Evolutionary conservation across 2,888 invertebrate genomes (phyloP).

Genomic region (Nemotelus nigrinus): DNA sequence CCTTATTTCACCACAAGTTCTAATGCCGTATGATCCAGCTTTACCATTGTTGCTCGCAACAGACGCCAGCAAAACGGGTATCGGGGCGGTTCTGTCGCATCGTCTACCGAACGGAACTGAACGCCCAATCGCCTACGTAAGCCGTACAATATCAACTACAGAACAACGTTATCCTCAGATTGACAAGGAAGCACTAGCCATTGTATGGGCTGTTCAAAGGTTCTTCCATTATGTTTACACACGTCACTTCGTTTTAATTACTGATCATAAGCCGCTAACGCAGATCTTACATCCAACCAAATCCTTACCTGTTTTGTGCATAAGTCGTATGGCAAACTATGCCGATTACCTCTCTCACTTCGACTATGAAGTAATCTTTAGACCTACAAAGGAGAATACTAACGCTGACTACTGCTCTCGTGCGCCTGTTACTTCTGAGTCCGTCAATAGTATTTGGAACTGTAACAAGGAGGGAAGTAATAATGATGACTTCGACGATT

Average conservation of each 20-base stretch:
- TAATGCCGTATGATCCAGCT: conserved; percentile 48
- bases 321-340: conserved; percentile 35
- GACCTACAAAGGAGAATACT: conserved; percentile 16
- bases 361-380: conserved; percentile 18
- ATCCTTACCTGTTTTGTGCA: conserved; percentile 45
- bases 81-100: conserved; percentile 49
- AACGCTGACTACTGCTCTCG: conserved; percentile 36
- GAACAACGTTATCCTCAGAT: conserved; percentile 48
- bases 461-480: conserved; percentile 27
- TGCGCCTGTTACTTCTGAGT: not conserved
- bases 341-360: conserved; percentile 28
- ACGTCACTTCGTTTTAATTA: conserved; percentile 46
- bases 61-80: conserved; percentile 47
- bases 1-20: conserved; percentile 43
- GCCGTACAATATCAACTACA: conserved; percentile 46
- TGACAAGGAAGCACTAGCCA: conserved; percentile 49
- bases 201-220: conserved; percentile 47
- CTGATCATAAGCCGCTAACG: conserved; percentile 49
- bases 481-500: conserved; percentile 47
- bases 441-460: not conserved
- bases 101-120: conserved; percentile 43
- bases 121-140: conserved; percentile 47
- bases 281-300: conserved; percentile 49
- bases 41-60: conserved; percentile 49
- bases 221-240: conserved; percentile 45